Conservation (phyloP, 2,113 vertebrate genomes). For the Apus apus region DNA sequence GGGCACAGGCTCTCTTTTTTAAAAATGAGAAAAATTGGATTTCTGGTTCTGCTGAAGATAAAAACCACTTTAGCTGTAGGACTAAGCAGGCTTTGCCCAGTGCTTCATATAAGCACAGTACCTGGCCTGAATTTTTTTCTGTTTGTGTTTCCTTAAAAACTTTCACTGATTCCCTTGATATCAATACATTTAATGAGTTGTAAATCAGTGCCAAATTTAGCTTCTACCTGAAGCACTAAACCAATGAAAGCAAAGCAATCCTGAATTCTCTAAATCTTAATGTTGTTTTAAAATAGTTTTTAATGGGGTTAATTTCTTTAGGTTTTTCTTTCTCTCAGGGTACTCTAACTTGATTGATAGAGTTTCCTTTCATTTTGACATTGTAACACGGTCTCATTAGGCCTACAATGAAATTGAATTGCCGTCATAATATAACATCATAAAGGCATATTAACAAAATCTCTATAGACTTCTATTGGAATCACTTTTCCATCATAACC, state of each 20-base stretch:
- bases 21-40: not conserved
- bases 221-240: conserved; percentile 54
- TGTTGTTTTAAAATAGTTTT: conserved; percentile 66
- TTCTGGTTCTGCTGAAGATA: not conserved
- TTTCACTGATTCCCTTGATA: conserved; percentile 25
- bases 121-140: not conserved
- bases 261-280: conserved; percentile 64
- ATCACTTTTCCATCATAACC: conserved; percentile 64
- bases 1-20: not conserved
- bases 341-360: conserved; percentile 69
- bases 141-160: conserved; percentile 14
- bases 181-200: conserved; percentile 47
- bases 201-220: conserved; percentile 64
- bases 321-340: conserved; percentile 58
- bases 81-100: not conserved
- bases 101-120: not conserved
- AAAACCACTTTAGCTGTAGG: not conserved
- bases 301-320: conserved; percentile 65
- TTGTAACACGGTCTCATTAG: conserved; percentile 74
- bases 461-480: conserved; percentile 38
- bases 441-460: conserved; percentile 72
- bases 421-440: conserved; percentile 71
- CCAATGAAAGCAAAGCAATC: conserved; percentile 56
- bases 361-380: conserved; percentile 71
- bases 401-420: conserved; percentile 74